Evolutionary conservation across 2,797 vertebrate genomes (phyloP).

Genomic region (Sebastes variabilis): DNA sequence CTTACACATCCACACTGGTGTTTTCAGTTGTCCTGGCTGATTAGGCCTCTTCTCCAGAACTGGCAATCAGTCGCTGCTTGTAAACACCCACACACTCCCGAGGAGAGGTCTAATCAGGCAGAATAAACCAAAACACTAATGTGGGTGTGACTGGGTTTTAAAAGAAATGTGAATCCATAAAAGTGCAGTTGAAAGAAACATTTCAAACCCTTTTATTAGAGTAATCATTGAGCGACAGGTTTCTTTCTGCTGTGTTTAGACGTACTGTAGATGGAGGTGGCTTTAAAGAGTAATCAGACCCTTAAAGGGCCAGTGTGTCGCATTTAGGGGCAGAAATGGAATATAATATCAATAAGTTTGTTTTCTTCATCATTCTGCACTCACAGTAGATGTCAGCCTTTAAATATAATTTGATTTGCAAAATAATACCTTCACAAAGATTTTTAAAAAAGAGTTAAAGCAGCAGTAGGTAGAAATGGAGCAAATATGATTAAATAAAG

Average conservation of each 20-base stretch:
- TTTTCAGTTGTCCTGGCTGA: background rate
- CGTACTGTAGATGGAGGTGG: background rate
- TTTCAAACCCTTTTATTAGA: background rate
- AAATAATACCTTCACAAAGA: background rate
- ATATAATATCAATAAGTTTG: background rate
- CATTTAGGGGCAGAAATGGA: background rate
- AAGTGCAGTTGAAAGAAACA: background rate
- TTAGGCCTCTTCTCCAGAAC: background rate
- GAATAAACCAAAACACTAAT: background rate
- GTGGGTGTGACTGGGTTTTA: background rate
- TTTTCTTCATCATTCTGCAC: background rate
- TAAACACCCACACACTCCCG: conserved; percentile 7
- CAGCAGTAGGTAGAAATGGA: no score
- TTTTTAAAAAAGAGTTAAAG: no score
- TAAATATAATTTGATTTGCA: background rate
- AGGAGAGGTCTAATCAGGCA: background rate
- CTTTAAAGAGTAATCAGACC: background rate
- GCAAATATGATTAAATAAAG: no score
- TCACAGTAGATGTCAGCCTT: background rate
- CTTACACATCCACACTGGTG: background rate
- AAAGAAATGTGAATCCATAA: background rate
- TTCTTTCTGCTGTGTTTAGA: background rate
- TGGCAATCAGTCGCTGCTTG: background rate
- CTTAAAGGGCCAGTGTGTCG: background rate
- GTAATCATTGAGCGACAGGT: background rate